Base-by-base conservation (phyloP, 2,113 vertebrate species). In the Aptenodytes forsteri region DNA sequence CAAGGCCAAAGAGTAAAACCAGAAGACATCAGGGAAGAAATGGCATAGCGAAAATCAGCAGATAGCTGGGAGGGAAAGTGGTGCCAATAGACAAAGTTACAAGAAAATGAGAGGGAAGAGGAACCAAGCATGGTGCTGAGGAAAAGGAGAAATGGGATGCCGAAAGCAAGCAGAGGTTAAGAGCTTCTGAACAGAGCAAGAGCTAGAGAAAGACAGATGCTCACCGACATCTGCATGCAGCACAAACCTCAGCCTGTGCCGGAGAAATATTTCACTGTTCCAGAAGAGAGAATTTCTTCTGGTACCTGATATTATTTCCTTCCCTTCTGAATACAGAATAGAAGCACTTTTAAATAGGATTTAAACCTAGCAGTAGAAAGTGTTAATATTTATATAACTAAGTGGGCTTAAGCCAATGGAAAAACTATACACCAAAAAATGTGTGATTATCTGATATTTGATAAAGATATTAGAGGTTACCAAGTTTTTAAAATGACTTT, bases 301-400 rank as follows among this genome's bases (percentile, higher is more conserved):
- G 22, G 40, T 92, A 87, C 65, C 52, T 52, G 75, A 30, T 90
- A 91, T 54, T 17, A 87, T 58, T 91, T 87, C 52, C 66, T 89
- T 70, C 22, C 58, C 80, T 84, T 82, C 56, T 72, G 86, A 97
- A 91, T 77, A 91, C 30, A 83, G 66, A 93, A 92, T 9, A 82
- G 47, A 78, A 89, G 25, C 29, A 79, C 61, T 97, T 92, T 87
- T 72, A 94, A 96, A 93, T 7, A 89, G 87, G 70, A 96, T 80
- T 96, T 91, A 93, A 92, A 85, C 26, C 30, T 16, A 87, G 80
- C 47, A 83, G 79, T 44, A 76, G 59, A 66, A 90, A 88, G 47
- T 58, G 79, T 93, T 94, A 93, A 89, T 90, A 95, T 92, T 94
- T 96, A 93, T 86, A 84, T 46, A 97, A 76, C 69, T 69, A 94